phyloP scores from a whole-genome alignment of 2,797 vertebrate species.

The Malurus splendens region DNA sequence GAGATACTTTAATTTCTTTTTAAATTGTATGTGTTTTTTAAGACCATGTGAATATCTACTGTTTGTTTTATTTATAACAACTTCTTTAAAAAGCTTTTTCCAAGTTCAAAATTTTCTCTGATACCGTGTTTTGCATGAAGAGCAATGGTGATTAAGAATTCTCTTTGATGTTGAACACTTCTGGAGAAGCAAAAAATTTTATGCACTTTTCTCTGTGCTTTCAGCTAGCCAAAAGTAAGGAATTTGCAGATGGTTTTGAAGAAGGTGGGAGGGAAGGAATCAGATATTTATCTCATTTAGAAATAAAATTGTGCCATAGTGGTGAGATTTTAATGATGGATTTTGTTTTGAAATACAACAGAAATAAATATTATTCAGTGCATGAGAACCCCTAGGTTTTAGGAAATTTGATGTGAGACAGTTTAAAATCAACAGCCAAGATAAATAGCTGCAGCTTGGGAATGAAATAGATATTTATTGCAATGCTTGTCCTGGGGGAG shows the following conservation, averaged over 20 bases:
- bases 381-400: slow-evolving; percentile 1
- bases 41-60: background rate
- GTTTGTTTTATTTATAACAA: background rate
- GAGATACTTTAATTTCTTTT: background rate
- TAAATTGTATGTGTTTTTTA: background rate
- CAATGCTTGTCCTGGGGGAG: background rate
- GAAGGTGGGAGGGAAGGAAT: slow-evolving; percentile 19
- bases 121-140: slow-evolving; percentile 8
- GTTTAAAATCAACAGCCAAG: background rate
- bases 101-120: slow-evolving; percentile 7
- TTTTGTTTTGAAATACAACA: slow-evolving; percentile 31
- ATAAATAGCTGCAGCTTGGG: background rate
- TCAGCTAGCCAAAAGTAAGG: slow-evolving; percentile 24
- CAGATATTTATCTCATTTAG: slow-evolving; percentile 41
- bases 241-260: slow-evolving; percentile 51
- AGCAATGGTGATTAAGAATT: slow-evolving; percentile 14
- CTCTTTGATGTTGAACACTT: slow-evolving; percentile 26
- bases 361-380: slow-evolving; percentile 10
- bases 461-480: background rate
- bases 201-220: slow-evolving; percentile 5
- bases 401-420: background rate
- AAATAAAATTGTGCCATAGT: slow-evolving; percentile 18
- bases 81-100: background rate
- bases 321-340: slow-evolving; percentile 4
- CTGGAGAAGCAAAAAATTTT: slow-evolving; percentile 28